Evolutionary conservation across 2,113 vertebrate species (phyloP).

Genomic region (Ahaetulla prasina): DNA sequence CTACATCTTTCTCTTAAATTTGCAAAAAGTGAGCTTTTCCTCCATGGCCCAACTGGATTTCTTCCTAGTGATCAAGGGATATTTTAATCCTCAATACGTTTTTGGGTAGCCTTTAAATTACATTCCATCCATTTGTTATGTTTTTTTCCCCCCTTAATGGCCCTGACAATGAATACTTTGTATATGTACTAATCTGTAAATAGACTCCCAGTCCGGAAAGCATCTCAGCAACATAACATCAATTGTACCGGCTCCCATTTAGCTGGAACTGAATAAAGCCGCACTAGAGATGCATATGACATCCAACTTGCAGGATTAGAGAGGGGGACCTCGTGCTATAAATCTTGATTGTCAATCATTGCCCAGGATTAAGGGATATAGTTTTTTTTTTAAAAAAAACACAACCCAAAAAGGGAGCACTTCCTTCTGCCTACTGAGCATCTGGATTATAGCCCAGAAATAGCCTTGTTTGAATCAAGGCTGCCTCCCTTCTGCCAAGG

Average conservation of each 20-base stretch:
- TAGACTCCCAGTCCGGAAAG: constrained; percentile 70
- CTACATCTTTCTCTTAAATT: constrained; percentile 58
- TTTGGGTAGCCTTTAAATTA: constrained; percentile 63
- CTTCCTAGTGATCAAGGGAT: constrained; percentile 65
- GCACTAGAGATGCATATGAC: constrained; percentile 97
- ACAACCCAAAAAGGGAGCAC: constrained; percentile 97
- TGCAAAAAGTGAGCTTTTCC: constrained; percentile 38
- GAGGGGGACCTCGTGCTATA: constrained; percentile 97
- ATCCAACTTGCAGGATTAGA: constrained; percentile 99
- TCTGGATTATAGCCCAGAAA: constrained; percentile 76
- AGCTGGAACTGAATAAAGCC: constrained; percentile 83
- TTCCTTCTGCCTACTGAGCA: constrained; percentile 85
- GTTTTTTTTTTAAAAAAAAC: constrained; percentile 69
- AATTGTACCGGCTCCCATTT: constrained; percentile 75
- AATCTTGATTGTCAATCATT: constrained; percentile 99
- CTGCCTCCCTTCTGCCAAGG: constrained; percentile 84
- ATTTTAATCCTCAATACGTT: constrained; percentile 70
- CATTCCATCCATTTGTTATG: background rate
- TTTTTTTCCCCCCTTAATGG: background rate
- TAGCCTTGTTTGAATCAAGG: constrained; percentile 88
- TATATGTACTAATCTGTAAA: constrained; percentile 76
- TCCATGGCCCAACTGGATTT: constrained; percentile 45
- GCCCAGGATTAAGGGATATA: constrained; percentile 99
- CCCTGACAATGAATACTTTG: constrained; percentile 48
- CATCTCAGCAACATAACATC: constrained; percentile 74